A percentile compares a stretch with the other conserved stretches of the same genome.
Evolutionary conservation across 2,888 invertebrate species (phyloP).

Genomic region (Melolontha melolontha): DNA sequence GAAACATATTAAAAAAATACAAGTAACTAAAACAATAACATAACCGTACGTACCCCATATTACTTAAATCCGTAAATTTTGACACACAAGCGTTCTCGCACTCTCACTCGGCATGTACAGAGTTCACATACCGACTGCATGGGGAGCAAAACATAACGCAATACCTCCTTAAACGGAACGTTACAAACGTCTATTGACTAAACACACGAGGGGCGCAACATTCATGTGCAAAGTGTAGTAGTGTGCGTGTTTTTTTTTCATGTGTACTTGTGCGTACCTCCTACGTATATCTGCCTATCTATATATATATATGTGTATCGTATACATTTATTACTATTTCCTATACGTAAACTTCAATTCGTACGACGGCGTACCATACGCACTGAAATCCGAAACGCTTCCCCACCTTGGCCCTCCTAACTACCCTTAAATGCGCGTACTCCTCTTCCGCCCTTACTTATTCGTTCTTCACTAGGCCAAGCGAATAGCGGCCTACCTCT

Average conservation of each 20-base stretch:
- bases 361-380: conserved; percentile 65
- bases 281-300: conserved; percentile 34
- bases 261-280: conserved; percentile 46
- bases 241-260: conserved; percentile 54
- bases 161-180: conserved; percentile 30
- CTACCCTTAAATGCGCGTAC: conserved; percentile 53
- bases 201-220: conserved; percentile 57
- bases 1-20: background rate
- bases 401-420: conserved; percentile 49
- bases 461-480: conserved; percentile 41
- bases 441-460: conserved; percentile 60
- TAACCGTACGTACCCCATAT: conserved; percentile 39
- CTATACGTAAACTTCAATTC: conserved; percentile 54
- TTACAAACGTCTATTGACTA: conserved; percentile 57
- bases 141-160: conserved; percentile 33
- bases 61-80: conserved; percentile 26
- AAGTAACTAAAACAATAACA: conserved; percentile 5
- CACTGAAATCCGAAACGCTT: conserved; percentile 58
- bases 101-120: conserved; percentile 28
- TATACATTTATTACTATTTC: conserved; percentile 35
- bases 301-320: conserved; percentile 31
- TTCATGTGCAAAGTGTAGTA: conserved; percentile 61
- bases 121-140: conserved; percentile 34
- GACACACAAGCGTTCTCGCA: conserved; percentile 22
- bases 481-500: conserved; percentile 35